Base-by-base conservation (phyloP, 2,888 invertebrate genomes). In the Cheilosia vernalis region DNA sequence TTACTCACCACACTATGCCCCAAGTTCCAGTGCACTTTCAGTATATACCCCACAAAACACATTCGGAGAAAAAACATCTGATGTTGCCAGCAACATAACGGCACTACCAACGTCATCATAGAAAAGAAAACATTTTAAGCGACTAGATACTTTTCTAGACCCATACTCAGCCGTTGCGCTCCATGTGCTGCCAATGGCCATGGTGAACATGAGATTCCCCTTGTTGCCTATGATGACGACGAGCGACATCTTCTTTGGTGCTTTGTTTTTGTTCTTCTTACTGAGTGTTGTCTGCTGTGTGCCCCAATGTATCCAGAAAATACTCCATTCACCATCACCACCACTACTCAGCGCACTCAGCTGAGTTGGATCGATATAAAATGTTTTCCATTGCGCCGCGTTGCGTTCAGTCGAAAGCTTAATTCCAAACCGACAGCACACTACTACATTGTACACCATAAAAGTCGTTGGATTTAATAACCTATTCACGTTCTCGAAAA, bases 371-470 rank as follows among this genome's bases (percentile, higher is more conserved):
- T 90, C 91, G 90, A 88, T 90, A 91, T 91, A 91, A 91, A 90
- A 91, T 88, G 90, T 90, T 90, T 91, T 90, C 89, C 90, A 90
- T 90, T 90, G 90, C 90, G 90, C 89, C 90, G 89, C 88, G 88
- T 89, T 89, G 89, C 89, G 89, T 91, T 90, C 91, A 91, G 90
- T 91, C 90, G 90, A 90, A 89, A 91, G 91, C 90, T 90, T 88
- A 88, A 88, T 88, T 89, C 88, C 90, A 90, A 88, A 89, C 87
- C 89, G 90, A 89, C 87, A 89, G 88, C 90, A 90, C 87, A 82
- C 69, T 76, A 70, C 79, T 80, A 85, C 53, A 27, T 17, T 15
- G 55, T 69, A 78, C 49, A 83, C 64, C 64, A 67, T 58, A 60
- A 69, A 78, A 70, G 49, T 78, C 87, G 64, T 58, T 64, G 51